These are phyloP conservation scores for Pheosia gnoma DNA, from an alignment of 2,888 invertebrate genomes.

Conservation along the genomic window DNA sequence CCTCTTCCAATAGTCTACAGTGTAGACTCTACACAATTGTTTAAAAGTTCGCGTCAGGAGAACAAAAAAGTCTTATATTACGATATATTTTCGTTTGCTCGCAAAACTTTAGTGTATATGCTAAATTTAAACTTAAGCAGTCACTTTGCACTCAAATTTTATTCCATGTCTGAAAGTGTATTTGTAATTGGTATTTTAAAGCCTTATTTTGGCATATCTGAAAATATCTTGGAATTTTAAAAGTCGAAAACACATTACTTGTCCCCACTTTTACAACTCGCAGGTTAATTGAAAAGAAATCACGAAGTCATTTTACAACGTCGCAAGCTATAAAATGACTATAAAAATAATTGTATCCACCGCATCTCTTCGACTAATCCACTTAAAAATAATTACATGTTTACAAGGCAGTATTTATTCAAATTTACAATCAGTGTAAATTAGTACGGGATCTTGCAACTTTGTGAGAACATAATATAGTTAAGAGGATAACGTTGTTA, in stretches of 20 bases:
- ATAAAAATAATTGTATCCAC: slow-evolving; percentile 35
- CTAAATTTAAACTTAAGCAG: too few species aligned
- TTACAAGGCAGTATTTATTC: background rate
- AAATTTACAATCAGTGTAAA: background rate
- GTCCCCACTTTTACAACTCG: slow-evolving; percentile 22
- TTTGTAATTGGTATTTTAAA: slow-evolving; percentile 13
- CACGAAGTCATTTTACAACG: slow-evolving; percentile 26
- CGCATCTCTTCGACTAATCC: slow-evolving; percentile 9
- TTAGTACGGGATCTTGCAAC: background rate
- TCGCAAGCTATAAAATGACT: slow-evolving; percentile 31
- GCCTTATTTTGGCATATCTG: slow-evolving; percentile 14
- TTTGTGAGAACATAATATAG: too few species aligned
- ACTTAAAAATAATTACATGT: background rate
- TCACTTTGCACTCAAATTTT: background rate
- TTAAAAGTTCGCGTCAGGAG: too few species aligned
- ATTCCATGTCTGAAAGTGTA: background rate
- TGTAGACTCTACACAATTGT: too few species aligned
- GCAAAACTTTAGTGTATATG: too few species aligned
- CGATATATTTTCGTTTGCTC: too few species aligned
- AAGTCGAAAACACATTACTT: slow-evolving; percentile 31
- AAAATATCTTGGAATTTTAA: slow-evolving; percentile 24
- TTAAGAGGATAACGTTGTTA: too few species aligned
- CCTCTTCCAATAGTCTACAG: too few species aligned
- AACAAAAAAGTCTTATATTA: too few species aligned
- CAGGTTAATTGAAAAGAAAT: slow-evolving; percentile 41